These are phyloP conservation scores for Sebastes jordani DNA, from an alignment of 2,797 vertebrate genomes.

Conservation along the genomic window DNA sequence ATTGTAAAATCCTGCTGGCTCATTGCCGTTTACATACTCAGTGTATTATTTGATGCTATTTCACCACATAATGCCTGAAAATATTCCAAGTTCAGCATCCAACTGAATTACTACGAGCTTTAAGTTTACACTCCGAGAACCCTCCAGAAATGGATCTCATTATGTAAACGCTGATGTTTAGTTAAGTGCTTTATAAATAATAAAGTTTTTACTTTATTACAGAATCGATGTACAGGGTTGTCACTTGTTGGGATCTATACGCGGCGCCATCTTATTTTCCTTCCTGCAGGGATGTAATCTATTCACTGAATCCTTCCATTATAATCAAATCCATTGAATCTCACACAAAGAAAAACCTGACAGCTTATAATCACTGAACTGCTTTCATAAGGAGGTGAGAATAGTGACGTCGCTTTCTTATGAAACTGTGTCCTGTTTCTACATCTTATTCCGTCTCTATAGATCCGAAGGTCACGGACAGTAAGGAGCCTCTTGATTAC, in stretches of 20 bases:
- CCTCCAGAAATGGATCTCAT: neutral
- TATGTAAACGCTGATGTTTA: neutral
- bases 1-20: neutral
- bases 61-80: neutral
- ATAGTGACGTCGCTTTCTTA: neutral
- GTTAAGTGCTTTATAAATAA: neutral
- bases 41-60: neutral
- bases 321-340: constrained; percentile 65
- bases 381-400: constrained; percentile 16
- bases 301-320: constrained; percentile 32
- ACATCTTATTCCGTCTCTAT: neutral
- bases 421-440: constrained; percentile 14
- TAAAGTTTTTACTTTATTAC: constrained; percentile 1
- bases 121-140: neutral
- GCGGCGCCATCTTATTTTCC: neutral
- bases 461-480: neutral
- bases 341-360: constrained; percentile 42
- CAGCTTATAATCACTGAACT: constrained; percentile 39
- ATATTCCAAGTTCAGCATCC: neutral
- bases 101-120: neutral
- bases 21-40: neutral
- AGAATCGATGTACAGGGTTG: neutral
- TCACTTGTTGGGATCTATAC: neutral
- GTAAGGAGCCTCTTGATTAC: constrained; percentile 24
- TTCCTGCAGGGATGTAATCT: constrained; percentile 3